Conservation (phyloP, 1,140 invertebrate genomes). For the Whitmania pigra region DNA sequence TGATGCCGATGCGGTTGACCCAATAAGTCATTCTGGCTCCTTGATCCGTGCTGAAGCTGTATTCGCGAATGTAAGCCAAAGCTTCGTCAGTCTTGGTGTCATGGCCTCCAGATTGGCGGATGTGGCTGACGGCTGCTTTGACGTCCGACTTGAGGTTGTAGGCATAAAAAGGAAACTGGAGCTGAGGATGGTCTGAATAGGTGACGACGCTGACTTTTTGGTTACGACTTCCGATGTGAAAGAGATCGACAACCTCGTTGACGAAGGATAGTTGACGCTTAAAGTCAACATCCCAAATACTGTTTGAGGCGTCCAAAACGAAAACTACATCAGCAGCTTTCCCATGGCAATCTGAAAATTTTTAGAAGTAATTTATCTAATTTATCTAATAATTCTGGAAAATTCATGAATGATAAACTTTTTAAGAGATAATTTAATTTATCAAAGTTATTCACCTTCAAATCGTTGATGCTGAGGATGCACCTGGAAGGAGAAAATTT, state of each 20-base stretch:
- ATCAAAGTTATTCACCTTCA: too few relatives aligned
- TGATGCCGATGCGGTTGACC: constrained; percentile 19
- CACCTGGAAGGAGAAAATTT: too few relatives aligned
- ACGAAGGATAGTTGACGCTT: constrained; percentile 31
- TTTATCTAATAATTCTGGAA: too few relatives aligned
- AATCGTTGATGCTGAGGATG: too few relatives aligned
- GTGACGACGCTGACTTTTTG: constrained; percentile 10
- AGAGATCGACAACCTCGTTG: constrained; percentile 28
- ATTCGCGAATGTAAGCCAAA: not conserved
- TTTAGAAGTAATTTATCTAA: not conserved
- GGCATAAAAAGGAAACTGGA: constrained; percentile 10
- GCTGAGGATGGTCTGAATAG: not conserved
- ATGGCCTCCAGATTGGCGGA: constrained; percentile 7
- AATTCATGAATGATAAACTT: too few relatives aligned
- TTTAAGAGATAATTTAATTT: too few relatives aligned
- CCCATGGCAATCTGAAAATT: constrained; percentile 30
- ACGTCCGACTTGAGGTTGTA: constrained; percentile 13
- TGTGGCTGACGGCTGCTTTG: not conserved
- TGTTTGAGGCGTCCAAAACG: constrained; percentile 33
- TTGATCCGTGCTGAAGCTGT: not conserved
- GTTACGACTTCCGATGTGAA: constrained; percentile 10
- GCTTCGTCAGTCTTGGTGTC: not conserved
- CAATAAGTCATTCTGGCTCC: constrained; percentile 13
- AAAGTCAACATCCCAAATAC: constrained; percentile 33
- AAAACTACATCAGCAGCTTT: constrained; percentile 36